Evolutionary conservation across 2,888 invertebrate genomes (phyloP).

Genomic region (Axea sp.): DNA sequence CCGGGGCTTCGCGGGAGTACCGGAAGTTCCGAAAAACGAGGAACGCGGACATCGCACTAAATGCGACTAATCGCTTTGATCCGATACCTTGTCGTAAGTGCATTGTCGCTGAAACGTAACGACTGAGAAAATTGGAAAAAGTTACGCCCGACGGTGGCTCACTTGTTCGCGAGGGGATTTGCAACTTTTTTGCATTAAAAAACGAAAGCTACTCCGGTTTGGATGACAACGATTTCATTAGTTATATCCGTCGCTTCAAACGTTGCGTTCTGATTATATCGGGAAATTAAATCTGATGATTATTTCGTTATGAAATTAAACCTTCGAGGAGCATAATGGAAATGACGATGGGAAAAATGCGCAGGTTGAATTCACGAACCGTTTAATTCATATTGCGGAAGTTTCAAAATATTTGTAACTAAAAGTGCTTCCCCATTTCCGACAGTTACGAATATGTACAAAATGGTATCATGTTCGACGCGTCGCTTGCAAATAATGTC

Average conservation of each 20-base stretch:
- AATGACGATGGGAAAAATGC: too few species aligned
- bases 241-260: conserved; percentile 26
- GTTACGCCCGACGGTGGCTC: conserved; percentile 25
- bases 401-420: too few species aligned
- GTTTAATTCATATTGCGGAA: too few species aligned
- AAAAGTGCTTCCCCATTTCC: too few species aligned
- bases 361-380: too few species aligned
- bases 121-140: conserved; percentile 39
- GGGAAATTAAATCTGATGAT: neutral
- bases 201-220: conserved; percentile 14
- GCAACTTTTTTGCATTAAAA: conserved; percentile 50
- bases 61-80: conserved; percentile 60
- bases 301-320: too few species aligned
- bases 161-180: conserved; percentile 27
- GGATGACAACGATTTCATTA: conserved; percentile 34
- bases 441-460: too few species aligned
- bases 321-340: too few species aligned
- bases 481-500: neutral
- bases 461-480: neutral
- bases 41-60: conserved; percentile 36
- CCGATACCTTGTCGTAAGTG: conserved; percentile 41
- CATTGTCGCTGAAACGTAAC: conserved; percentile 42
- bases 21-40: conserved; percentile 15
- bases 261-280: neutral
- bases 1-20: neutral